Base-by-base conservation (phyloP, 1,140 invertebrate species). In the Conopomorpha cramerella region DNA sequence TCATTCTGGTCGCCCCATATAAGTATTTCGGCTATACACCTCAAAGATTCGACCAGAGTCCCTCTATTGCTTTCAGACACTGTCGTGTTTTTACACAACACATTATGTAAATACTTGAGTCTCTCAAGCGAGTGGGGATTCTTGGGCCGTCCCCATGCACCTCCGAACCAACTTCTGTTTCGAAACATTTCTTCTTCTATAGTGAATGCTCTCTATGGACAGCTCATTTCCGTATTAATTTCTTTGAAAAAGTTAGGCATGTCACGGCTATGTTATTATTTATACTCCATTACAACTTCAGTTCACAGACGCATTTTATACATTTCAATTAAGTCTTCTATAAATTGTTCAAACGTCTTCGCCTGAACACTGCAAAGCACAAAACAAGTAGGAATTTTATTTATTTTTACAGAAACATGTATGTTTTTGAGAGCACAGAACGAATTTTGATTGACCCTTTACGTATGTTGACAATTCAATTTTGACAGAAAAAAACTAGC, bases 1-100 rank as follows among this genome's bases (percentile, higher is more conserved):
- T 99, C 98, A 87, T 99, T 99, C 80, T 99, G 97, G 79, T 99
- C 98, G 16, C 98, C 97, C 97, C 98, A 99, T 64, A 99, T 99
- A 7, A 99, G 80, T 63, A 99, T 99, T 81, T 99, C 97, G 13
- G 97, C 95, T 55, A 99, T 99, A 25, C 93, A 96, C 46, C 96
- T 82, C 32, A 99, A 76, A 0, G 95, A 98, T 79, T 99, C 97
- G 8, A 99, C 96, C n/a, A 99, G 74, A 10, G 98, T 81, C 16
- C 92, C 89, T 49, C 92, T 84, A 65, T 99, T 99, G 49, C 89
- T 88, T 54, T 99, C 97, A 10, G 92, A 95, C 0, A 99, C 95
- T 8, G 88, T 94, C 56, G 98, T 95, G 80, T 99, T 99, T 78
- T 96, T 96, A 29, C 92, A 91, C 36, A 99, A 79, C 34, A 99